These are phyloP conservation scores for Ceryle rudis DNA, from an alignment of 2,797 vertebrate genomes.

Conservation along the genomic window DNA sequence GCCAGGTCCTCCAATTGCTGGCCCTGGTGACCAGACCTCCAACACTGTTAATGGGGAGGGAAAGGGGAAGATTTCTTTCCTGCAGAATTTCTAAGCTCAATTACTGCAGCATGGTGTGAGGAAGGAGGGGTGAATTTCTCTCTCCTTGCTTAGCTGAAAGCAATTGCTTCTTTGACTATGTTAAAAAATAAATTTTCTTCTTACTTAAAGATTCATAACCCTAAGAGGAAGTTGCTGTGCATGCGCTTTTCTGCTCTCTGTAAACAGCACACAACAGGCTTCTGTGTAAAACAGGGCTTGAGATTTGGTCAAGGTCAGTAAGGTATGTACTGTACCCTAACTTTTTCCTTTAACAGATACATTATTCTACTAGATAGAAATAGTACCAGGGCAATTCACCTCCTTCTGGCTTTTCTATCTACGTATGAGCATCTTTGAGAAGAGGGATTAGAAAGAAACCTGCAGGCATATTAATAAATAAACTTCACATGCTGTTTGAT, in stretches of 20 bases:
- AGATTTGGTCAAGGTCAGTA: conserved; percentile 63
- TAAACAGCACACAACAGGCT: neutral
- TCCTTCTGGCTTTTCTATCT: conserved; percentile 76
- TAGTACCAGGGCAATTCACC: conserved; percentile 72
- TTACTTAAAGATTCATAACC: conserved; percentile 53
- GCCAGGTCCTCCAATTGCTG: rapidly evolving
- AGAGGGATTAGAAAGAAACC: conserved; percentile 83
- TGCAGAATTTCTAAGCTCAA: neutral
- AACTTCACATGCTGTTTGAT: conserved; percentile 85
- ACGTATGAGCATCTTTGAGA: conserved; percentile 77
- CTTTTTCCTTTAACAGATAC: conserved; percentile 56
- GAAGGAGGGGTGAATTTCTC: neutral
- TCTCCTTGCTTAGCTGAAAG: neutral
- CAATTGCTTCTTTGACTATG: conserved; percentile 20
- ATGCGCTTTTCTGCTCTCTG: neutral
- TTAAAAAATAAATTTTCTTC: conserved; percentile 46
- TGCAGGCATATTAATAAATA: conserved; percentile 86
- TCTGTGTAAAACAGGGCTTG: neutral
- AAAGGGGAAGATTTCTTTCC: neutral
- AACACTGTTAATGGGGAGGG: rapidly evolving
- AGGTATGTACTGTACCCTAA: neutral
- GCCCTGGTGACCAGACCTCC: neutral
- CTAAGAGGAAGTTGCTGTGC: conserved; percentile 9
- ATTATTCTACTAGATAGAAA: conserved; percentile 77
- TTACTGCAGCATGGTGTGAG: neutral